These are phyloP conservation scores for Hecatera dysodea DNA, from an alignment of 2,888 invertebrate species.

Conservation along the genomic window DNA sequence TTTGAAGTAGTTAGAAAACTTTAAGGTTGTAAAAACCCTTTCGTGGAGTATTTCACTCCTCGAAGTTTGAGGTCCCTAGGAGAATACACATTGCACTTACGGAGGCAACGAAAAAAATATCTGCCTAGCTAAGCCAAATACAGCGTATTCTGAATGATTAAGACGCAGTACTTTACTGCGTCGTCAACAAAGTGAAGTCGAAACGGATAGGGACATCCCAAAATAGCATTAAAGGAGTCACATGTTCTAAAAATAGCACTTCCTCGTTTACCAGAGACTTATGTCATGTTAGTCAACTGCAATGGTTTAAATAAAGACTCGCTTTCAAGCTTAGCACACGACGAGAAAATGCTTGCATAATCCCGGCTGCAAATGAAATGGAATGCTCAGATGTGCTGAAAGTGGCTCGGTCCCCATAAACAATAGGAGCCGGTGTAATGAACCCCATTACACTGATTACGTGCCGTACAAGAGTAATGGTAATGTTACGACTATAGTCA, in stretches of 20 bases:
- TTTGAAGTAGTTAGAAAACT: slow-evolving; percentile 12
- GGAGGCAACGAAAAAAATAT: not conserved
- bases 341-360: slow-evolving; percentile 48
- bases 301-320: slow-evolving; percentile 30
- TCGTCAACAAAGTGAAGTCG: not conserved
- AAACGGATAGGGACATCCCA: slow-evolving; percentile 21
- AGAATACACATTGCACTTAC: not conserved
- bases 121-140: not conserved
- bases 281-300: slow-evolving; percentile 12
- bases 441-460: slow-evolving; percentile 59
- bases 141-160: not conserved
- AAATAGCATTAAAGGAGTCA: slow-evolving; percentile 36
- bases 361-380: slow-evolving; percentile 46
- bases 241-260: slow-evolving; percentile 41
- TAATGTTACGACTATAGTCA: slow-evolving; percentile 41
- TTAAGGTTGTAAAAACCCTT: slow-evolving; percentile 1
- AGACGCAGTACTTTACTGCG: not conserved
- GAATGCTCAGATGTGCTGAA: slow-evolving; percentile 32
- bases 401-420: slow-evolving; percentile 54
- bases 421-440: slow-evolving; percentile 57
- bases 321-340: slow-evolving; percentile 1
- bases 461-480: slow-evolving; percentile 45
- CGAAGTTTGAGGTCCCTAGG: not conserved
- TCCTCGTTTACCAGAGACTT: slow-evolving; percentile 24
- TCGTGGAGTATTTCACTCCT: not conserved